These are phyloP conservation scores for Panthera uncia DNA, from an alignment of 2,113 vertebrate genomes.

Conservation along the genomic window DNA sequence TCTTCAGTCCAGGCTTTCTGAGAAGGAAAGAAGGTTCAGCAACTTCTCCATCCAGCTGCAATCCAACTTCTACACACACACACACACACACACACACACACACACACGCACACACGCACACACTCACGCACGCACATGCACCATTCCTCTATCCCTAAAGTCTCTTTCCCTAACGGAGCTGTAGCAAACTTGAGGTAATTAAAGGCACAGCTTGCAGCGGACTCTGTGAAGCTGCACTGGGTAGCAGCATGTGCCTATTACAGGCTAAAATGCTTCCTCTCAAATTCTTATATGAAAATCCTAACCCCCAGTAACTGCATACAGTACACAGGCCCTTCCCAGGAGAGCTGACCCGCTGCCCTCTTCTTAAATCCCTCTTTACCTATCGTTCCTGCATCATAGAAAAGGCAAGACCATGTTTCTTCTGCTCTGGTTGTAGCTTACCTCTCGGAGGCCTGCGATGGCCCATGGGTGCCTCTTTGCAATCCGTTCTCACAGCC, in stretches of 20 bases:
- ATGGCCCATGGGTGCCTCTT: rapidly evolving
- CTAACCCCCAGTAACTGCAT: background rate
- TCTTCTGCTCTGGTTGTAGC: background rate
- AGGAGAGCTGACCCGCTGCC: background rate
- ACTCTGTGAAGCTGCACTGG: background rate
- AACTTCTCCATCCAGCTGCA: background rate
- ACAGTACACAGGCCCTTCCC: background rate
- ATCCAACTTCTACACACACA: background rate
- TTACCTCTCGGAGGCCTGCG: background rate
- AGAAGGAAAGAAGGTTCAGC: background rate
- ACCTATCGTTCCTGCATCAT: background rate
- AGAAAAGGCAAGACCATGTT: background rate
- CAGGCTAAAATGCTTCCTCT: background rate
- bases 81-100: background rate
- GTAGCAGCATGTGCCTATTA: background rate
- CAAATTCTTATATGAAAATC: background rate
- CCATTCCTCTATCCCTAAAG: background rate
- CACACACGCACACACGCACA: rapidly evolving
- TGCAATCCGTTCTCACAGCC: background rate
- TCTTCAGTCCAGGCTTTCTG: background rate
- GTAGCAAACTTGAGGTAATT: background rate
- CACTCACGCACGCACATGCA: background rate
- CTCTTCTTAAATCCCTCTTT: background rate
- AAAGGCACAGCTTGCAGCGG: background rate
- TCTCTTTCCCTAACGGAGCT: background rate